Evolutionary conservation across 2,888 invertebrate species (phyloP), one percentile per base, ranked within the genome.

Genomic region (Lacanobia wlatinum): DNA sequence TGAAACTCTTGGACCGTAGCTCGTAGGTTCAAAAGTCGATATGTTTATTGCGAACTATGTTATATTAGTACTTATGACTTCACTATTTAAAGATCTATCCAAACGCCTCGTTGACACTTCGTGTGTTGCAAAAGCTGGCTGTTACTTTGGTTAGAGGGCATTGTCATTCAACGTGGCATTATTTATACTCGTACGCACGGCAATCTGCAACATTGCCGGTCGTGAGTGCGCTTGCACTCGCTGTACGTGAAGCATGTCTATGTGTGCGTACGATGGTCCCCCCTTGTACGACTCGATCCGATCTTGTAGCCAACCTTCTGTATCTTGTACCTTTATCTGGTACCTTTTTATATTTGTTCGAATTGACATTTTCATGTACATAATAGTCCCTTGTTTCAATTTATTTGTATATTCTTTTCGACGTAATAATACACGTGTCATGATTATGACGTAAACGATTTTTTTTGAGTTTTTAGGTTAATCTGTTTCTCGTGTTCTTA

Each of bases 301-400:
- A 28, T 3, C n/a, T n/a, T n/a, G n/a, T n/a, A n/a, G n/a, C n/a
- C n/a, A n/a, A n/a, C 28, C 23, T 64, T 53, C 23, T 53, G 23
- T 14, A 12, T 3, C 4, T 28, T 52, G 8, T 34, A 0, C 14
- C 38, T 40, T 23, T 18, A 21, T 7, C 4, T 23, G 14, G 18
- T 23, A n/a, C 21, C 1, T 5, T 9, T 40, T 18, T 43, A 21
- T 53, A 18, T 46, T 40, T 14, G 10, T 18, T 74, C 14, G 21
- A 48, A 10, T 23, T 74, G 21, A 34, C 72, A 52, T 55, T 38
- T 55, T 28, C 14, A 40, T 43, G 3, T n/a, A 43, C 2, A n/a
- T n/a, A 40, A 74, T 34, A 4, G 40, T 64, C 16, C 8, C 18
- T 56, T 40, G 21, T 73, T 56, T 56, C 46, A 48, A 34, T 73